Evolutionary conservation across 2,888 invertebrate species (phyloP).

Genomic region (Dicycla oo): DNA sequence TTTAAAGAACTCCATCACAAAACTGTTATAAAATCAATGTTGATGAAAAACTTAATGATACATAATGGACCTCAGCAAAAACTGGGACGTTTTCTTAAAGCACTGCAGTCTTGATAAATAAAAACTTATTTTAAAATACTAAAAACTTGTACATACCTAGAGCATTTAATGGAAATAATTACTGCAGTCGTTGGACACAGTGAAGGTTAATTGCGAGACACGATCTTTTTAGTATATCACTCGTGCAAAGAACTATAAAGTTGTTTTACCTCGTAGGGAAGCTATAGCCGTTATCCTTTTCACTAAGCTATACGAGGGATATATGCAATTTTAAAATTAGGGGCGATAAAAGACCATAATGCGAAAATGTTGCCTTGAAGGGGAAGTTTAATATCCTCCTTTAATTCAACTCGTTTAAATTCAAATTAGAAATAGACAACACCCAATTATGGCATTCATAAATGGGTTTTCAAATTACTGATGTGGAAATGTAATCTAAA

Average conservation of each 20-base stretch:
- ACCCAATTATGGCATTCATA: conserved; percentile 48
- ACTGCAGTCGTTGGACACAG: conserved; percentile 48
- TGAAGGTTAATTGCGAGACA: conserved; percentile 61
- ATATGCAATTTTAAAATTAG: neutral
- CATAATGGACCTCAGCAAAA: conserved; percentile 39
- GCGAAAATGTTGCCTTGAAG: neutral
- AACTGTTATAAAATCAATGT: conserved; percentile 25
- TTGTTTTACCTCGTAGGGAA: conserved; percentile 14
- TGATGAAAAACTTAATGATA: conserved; percentile 45
- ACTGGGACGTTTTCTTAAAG: conserved; percentile 38
- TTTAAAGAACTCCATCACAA: conserved; percentile 4
- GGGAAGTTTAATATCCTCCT: conserved; percentile 18
- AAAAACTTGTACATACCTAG: conserved; percentile 34
- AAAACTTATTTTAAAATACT: conserved; percentile 38
- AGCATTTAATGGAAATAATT: conserved; percentile 55
- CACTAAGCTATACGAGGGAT: neutral
- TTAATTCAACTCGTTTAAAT: conserved; percentile 38
- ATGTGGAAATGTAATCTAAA: conserved; percentile 64
- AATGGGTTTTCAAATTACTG: conserved; percentile 64
- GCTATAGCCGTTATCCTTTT: conserved; percentile 12
- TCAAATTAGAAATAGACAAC: conserved; percentile 53
- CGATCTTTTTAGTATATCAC: conserved; percentile 55
- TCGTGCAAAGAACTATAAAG: conserved; percentile 23
- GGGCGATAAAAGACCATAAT: neutral
- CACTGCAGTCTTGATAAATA: conserved; percentile 18